Evolutionary conservation across 2,888 invertebrate species (phyloP).

Genomic region (Zeuzera pyrina): DNA sequence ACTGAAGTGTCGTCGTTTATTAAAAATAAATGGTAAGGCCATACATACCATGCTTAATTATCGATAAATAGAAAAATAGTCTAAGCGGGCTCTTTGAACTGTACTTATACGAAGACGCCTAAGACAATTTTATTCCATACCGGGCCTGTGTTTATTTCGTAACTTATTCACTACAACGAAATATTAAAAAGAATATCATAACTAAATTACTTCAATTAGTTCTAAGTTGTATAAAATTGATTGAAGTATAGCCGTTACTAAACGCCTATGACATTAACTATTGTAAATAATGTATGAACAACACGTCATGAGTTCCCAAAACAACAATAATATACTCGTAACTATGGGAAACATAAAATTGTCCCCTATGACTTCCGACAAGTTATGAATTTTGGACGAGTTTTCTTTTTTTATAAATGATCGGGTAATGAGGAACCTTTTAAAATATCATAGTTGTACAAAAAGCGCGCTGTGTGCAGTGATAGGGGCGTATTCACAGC

Average conservation of each 20-base stretch:
- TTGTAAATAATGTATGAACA: slow-evolving; percentile 44
- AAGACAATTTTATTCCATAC: no score
- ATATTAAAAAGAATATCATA: slow-evolving; percentile 27
- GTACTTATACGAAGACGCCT: no score
- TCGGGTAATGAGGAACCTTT: slow-evolving; percentile 56
- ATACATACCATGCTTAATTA: no score
- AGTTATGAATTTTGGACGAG: slow-evolving; percentile 30
- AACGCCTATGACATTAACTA: slow-evolving; percentile 33
- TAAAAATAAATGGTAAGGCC: no score
- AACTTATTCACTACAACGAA: no score
- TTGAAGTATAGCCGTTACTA: slow-evolving; percentile 40
- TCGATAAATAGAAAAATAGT: no score
- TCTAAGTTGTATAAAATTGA: slow-evolving; percentile 30
- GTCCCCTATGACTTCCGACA: slow-evolving; percentile 56
- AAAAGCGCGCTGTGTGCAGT: slow-evolving; percentile 42
- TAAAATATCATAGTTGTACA: slow-evolving; percentile 62
- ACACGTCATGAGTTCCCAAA: slow-evolving; percentile 51
- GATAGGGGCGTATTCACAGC: slow-evolving; percentile 70
- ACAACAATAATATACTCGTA: slow-evolving; percentile 50
- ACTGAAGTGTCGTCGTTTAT: no score
- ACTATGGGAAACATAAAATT: slow-evolving; percentile 53
- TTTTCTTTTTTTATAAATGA: slow-evolving; percentile 55
- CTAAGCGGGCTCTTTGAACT: no score
- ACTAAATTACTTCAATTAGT: slow-evolving; percentile 43
- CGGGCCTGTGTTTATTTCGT: no score